These are phyloP conservation scores for Apocheima hispidaria DNA, from an alignment of 2,888 invertebrate genomes.

Conservation along the genomic window DNA sequence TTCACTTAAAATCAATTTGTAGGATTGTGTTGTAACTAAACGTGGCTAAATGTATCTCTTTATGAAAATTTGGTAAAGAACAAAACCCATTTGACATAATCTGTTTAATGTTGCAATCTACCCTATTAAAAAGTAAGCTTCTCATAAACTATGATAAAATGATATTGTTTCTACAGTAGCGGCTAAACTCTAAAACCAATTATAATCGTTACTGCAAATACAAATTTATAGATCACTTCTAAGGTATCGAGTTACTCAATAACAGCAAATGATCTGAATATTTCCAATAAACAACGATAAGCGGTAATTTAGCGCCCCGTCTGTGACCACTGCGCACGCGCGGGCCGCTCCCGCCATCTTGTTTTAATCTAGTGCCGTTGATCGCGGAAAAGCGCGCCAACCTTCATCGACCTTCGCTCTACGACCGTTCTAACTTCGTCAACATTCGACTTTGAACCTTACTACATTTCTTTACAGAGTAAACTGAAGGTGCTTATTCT, in stretches of 20 bases:
- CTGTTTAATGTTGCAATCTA: background rate
- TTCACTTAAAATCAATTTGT: background rate
- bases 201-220: slow-evolving; percentile 18
- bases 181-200: slow-evolving; percentile 7
- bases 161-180: slow-evolving; percentile 16
- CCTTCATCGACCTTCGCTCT: slow-evolving; percentile 86
- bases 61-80: too few relatives aligned
- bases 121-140: slow-evolving; percentile 3
- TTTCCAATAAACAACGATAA: slow-evolving; percentile 51
- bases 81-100: too few relatives aligned
- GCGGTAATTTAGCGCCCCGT: slow-evolving; percentile 68
- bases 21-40: too few relatives aligned
- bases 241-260: slow-evolving; percentile 33
- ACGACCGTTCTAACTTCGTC: slow-evolving; percentile 71
- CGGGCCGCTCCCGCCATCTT: slow-evolving; percentile 84
- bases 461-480: slow-evolving; percentile 28
- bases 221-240: slow-evolving; percentile 24
- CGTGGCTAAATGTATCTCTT: too few relatives aligned
- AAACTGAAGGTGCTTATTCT: slow-evolving; percentile 44
- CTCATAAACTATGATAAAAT: slow-evolving; percentile 7
- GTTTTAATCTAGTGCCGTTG: slow-evolving; percentile 84
- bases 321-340: slow-evolving; percentile 80
- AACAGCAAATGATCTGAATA: slow-evolving; percentile 39
- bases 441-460: slow-evolving; percentile 54
- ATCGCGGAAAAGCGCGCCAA: slow-evolving; percentile 86